A percentile compares a stretch with the other conserved stretches of the same genome.
These are phyloP conservation scores for Macrosteles quadrilineatus DNA, from an alignment of 1,140 invertebrate species.

Conservation along the genomic window DNA sequence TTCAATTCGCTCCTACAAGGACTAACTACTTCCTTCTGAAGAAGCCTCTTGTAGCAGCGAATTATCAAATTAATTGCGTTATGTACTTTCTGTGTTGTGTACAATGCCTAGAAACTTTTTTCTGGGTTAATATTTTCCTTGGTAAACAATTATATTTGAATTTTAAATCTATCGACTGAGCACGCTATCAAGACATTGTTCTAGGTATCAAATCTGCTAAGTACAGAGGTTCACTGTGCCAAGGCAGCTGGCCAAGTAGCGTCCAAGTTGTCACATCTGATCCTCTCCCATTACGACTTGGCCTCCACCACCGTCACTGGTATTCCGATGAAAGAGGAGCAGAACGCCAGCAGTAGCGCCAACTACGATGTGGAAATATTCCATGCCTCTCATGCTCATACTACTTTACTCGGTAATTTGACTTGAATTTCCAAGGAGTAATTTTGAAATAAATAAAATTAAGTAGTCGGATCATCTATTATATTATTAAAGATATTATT, in stretches of 20 bases:
- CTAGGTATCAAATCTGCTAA: conserved; percentile 33
- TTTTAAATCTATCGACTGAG: too few relatives aligned
- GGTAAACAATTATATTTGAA: too few relatives aligned
- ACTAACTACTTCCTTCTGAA: too few relatives aligned
- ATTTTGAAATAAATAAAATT: conserved; percentile 10
- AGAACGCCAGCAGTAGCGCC: conserved; percentile 95
- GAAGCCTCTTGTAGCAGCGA: too few relatives aligned
- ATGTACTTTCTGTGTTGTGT: too few relatives aligned
- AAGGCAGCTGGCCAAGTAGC: conserved; percentile 56
- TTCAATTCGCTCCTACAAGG: too few relatives aligned
- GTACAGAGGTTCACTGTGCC: conserved; percentile 52
- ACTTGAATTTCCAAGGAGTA: not conserved
- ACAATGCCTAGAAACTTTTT: too few relatives aligned
- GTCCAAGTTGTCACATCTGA: conserved; percentile 70
- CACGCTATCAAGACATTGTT: too few relatives aligned
- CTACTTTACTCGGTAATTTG: conserved; percentile 64
- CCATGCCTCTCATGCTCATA: conserved; percentile 82
- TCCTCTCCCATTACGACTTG: conserved; percentile 86
- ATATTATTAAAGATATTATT: too few relatives aligned
- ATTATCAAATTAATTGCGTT: too few relatives aligned
- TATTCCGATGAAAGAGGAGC: conserved; percentile 99
- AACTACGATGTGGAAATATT: conserved; percentile 98
- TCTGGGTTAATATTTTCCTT: too few relatives aligned
- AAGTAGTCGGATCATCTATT: too few relatives aligned
- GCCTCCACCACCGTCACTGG: conserved; percentile 95